Percentiles rank a stretch among this genome's conserved stretches.
These are phyloP conservation scores for Nephrotoma guestfalica DNA, from an alignment of 2,888 invertebrate species.

Conservation along the genomic window DNA sequence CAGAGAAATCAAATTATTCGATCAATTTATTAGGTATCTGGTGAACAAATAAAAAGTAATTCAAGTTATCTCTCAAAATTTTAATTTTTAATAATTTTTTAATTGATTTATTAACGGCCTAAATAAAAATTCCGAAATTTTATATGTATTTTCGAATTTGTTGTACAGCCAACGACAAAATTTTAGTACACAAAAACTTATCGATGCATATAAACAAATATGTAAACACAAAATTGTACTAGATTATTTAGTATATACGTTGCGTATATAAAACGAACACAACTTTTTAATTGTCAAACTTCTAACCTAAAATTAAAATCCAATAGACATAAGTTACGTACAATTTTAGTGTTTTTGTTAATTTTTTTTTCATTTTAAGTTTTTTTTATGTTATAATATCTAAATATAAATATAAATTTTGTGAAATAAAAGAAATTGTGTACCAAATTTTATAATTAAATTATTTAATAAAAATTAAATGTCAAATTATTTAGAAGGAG, in stretches of 20 bases:
- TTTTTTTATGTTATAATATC: neutral
- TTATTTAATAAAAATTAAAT: constrained; percentile 5
- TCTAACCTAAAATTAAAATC: neutral
- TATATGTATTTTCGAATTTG: neutral
- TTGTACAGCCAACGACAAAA: neutral
- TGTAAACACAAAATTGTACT: neutral
- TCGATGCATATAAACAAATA: neutral
- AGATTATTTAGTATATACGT: neutral
- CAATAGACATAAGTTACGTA: neutral
- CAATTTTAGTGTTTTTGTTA: neutral
- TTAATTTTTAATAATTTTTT: too few relatives aligned
- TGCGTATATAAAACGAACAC: neutral
- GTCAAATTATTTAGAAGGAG: constrained; percentile 9
- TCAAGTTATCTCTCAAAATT: too few relatives aligned
- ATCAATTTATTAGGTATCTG: too few relatives aligned
- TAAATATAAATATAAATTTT: neutral
- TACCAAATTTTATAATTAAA: neutral
- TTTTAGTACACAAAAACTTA: neutral
- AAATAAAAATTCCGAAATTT: neutral
- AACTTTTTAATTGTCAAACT: neutral
- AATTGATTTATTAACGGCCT: too few relatives aligned
- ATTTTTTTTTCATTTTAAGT: neutral
- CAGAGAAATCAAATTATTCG: too few relatives aligned
- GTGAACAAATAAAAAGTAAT: too few relatives aligned
- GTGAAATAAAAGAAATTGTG: neutral